Conservation (phyloP, 2,888 invertebrate genomes). For the Hermodice carunculata region DNA sequence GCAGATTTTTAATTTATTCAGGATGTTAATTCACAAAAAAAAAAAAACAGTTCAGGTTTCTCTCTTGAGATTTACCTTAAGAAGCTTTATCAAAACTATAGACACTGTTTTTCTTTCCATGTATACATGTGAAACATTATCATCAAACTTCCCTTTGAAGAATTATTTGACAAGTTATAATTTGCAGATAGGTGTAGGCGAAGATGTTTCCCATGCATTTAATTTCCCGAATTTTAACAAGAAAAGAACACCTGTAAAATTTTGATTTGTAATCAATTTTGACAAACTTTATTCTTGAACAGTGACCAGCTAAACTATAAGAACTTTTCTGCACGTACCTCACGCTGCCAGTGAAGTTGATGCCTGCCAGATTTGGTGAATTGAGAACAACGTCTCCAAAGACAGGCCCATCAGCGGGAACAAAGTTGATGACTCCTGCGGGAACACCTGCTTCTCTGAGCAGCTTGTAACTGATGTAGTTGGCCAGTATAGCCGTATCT, state of each 20-base stretch:
- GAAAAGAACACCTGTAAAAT: too few relatives aligned
- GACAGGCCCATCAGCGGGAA: slow-evolving; percentile 95
- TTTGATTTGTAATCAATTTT: too few relatives aligned
- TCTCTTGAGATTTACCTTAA: background rate
- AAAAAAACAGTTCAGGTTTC: background rate
- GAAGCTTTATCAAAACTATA: too few relatives aligned
- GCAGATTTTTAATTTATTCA: background rate
- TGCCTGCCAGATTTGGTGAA: slow-evolving; percentile 88
- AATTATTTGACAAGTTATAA: too few relatives aligned
- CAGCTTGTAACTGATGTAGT: slow-evolving; percentile 85
- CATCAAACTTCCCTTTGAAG: too few relatives aligned
- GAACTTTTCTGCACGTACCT: slow-evolving; percentile 75
- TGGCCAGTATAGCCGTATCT: slow-evolving; percentile 95
- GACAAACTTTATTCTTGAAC: background rate
- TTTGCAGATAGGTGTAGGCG: too few relatives aligned
- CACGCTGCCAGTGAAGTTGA: slow-evolving; percentile 99
- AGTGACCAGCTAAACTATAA: background rate
- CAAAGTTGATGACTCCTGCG: slow-evolving; percentile 95
- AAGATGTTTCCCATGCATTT: too few relatives aligned
- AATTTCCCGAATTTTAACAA: too few relatives aligned
- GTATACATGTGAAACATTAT: too few relatives aligned
- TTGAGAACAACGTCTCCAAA: slow-evolving; percentile 92
- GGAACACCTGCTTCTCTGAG: slow-evolving; percentile 97
- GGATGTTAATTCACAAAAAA: background rate
- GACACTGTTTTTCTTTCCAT: too few relatives aligned